These are phyloP conservation scores for Phylloscopus trochilus DNA, from an alignment of 2,113 vertebrate genomes.

Conservation along the genomic window DNA sequence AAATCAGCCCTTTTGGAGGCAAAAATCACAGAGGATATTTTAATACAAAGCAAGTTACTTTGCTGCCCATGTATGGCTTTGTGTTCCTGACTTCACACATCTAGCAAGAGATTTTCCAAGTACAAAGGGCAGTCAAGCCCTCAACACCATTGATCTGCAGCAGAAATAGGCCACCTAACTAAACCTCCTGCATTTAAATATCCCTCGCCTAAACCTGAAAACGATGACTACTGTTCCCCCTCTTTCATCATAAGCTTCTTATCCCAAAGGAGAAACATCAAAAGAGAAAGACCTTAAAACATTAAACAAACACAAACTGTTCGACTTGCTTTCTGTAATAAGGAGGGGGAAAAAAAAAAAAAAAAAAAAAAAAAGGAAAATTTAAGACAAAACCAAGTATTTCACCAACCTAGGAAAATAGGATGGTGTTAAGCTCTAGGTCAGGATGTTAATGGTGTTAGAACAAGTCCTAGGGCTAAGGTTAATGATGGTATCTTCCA, in stretches of 20 bases:
- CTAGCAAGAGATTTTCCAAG: constrained; percentile 21
- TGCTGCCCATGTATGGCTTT: neutral
- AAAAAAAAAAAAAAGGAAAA: neutral
- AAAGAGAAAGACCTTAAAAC: constrained; percentile 37
- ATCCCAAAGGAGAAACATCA: constrained; percentile 49
- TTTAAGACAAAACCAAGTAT: constrained; percentile 63
- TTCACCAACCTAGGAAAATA: constrained; percentile 2
- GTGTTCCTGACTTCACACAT: neutral
- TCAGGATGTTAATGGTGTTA: constrained; percentile 60
- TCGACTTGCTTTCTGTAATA: neutral
- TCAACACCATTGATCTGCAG: constrained; percentile 17
- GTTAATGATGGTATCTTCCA: constrained; percentile 70
- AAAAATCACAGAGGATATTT: neutral
- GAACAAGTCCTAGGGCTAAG: constrained; percentile 65
- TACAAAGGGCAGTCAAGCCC: neutral
- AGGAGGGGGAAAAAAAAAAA: neutral
- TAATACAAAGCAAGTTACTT: neutral
- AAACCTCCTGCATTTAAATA: constrained; percentile 31
- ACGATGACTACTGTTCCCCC: neutral
- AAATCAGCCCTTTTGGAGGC: neutral
- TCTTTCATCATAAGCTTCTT: constrained; percentile 47
- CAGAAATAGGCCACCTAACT: constrained; percentile 46
- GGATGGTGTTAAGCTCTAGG: constrained; percentile 53
- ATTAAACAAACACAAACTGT: constrained; percentile 43
- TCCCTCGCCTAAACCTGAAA: constrained; percentile 24